Percentiles rank a stretch among this genome's conserved stretches.
These are phyloP conservation scores for Danio kyathit DNA, from an alignment of 2,797 vertebrate species.

Conservation along the genomic window DNA sequence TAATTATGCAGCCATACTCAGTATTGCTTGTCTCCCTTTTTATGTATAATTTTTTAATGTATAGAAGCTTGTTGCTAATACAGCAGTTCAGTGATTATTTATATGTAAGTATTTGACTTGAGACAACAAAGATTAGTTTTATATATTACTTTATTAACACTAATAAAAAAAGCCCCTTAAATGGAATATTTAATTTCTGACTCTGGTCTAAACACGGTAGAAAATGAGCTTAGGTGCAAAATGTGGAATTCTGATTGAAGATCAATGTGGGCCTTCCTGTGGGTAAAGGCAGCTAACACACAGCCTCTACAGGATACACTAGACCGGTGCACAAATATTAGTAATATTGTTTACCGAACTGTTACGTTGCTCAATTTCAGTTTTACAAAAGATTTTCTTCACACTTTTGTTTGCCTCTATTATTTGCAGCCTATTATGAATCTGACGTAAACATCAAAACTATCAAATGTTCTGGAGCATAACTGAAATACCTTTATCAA, in stretches of 20 bases:
- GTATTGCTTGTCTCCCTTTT: no score
- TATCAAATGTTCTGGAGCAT: constrained; percentile 25
- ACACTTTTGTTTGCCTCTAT: constrained; percentile 21
- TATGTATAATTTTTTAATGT: no score
- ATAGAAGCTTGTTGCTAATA: no score
- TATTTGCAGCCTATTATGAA: constrained; percentile 42
- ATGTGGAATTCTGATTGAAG: background rate
- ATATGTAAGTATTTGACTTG: no score
- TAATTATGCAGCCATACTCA: no score
- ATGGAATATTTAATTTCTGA: no score
- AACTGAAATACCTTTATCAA: constrained; percentile 14
- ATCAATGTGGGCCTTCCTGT: constrained; percentile 28
- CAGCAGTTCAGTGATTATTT: no score
- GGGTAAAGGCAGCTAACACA: constrained; percentile 22
- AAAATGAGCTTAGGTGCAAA: background rate
- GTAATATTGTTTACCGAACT: constrained; percentile 16
- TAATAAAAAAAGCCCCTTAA: no score
- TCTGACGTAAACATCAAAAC: constrained; percentile 31
- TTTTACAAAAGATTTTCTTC: background rate
- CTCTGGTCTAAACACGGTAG: background rate
- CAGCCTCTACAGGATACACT: constrained; percentile 23
- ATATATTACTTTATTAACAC: no score
- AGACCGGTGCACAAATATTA: constrained; percentile 24
- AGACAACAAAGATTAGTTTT: no score
- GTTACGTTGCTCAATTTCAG: background rate